Evolutionary conservation across 2,888 invertebrate species (phyloP), one percentile per base, ranked within the genome.

Genomic region (Drosophila paranaensis): DNA sequence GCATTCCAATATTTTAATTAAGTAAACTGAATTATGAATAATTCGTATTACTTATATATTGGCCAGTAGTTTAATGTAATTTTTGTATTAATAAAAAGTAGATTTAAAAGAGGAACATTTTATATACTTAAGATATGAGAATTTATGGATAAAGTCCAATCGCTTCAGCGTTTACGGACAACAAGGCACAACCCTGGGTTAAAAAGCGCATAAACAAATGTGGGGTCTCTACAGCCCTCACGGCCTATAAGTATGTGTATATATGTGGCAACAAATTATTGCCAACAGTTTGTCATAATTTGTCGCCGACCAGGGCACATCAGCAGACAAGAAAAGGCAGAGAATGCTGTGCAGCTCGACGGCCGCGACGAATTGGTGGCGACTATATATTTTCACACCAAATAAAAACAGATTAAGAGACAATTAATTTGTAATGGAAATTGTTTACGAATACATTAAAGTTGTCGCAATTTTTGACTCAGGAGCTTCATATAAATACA

Each of bases 211-310:
- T 85, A 77, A 85, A 79, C 72, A 74, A 74, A 57, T 56, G 60
- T 67, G 79, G 35, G 53, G 56, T 45, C 54, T 64, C 30, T 60
- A 64, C 61, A 67, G 60, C 71, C 25, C 40, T 25, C 25, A 20
- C 20, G 35, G 50, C 14, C 20, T 39, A 25, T n/a, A 33, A 20
- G 14, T 30, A 45, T 60, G 35, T 56, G 20, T 37, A 76, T 25
- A 6, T 33, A 71, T 42, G 45, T 43, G 25, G 58, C 30, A 14
- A 85, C 30, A 14, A 85, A 76, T 85, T 75, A 82, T 81, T 46
- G 68, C 71, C 25, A 55, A 57, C 77, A 77, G 71, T 82, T 75
- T 74, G 81, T 86, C 81, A 88, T 85, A 86, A 88, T 88, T 86
- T 88, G 88, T 82, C 73, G 72, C 6, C 58, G 10, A 53, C 27